These are phyloP conservation scores for Prorops nasuta DNA, from an alignment of 1,140 invertebrate genomes.

Conservation along the genomic window DNA sequence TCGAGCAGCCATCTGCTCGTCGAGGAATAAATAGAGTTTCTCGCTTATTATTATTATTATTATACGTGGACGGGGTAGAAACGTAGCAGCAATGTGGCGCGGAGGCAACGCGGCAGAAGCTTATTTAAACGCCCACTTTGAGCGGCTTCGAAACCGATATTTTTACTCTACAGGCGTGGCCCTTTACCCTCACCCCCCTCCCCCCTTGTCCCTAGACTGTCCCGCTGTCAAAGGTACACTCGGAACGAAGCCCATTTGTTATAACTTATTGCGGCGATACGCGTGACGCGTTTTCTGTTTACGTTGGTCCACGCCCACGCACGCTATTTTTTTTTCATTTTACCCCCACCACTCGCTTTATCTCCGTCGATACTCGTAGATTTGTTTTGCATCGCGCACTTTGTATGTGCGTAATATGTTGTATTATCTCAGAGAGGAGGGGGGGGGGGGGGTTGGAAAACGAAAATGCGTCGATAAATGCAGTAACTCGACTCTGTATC, in stretches of 20 bases:
- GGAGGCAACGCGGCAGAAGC: constrained; percentile 12
- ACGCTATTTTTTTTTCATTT: constrained; percentile 11
- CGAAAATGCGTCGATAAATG: too few relatives aligned
- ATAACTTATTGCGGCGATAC: constrained; percentile 33
- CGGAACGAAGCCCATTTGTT: constrained; percentile 29
- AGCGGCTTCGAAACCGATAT: too few relatives aligned
- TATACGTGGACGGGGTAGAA: too few relatives aligned
- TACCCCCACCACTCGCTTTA: constrained; percentile 1
- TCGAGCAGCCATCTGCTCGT: too few relatives aligned
- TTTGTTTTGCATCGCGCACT: constrained; percentile 10
- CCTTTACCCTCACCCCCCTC: not conserved
- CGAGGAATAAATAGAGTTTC: too few relatives aligned
- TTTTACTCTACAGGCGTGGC: constrained; percentile 39
- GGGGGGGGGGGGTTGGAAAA: too few relatives aligned
- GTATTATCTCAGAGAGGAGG: too few relatives aligned
- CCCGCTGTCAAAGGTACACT: constrained; percentile 10
- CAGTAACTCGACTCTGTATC: too few relatives aligned
- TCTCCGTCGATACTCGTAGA: not conserved
- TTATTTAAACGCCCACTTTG: constrained; percentile 23
- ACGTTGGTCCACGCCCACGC: constrained; percentile 24
- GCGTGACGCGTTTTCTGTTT: constrained; percentile 28
- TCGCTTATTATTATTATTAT: too few relatives aligned
- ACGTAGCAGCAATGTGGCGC: too few relatives aligned
- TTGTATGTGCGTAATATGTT: too few relatives aligned
- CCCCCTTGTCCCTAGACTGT: not conserved